phyloP scores from a whole-genome alignment of 2,888 invertebrate genomes.

The Podotricha telesiphe region DNA sequence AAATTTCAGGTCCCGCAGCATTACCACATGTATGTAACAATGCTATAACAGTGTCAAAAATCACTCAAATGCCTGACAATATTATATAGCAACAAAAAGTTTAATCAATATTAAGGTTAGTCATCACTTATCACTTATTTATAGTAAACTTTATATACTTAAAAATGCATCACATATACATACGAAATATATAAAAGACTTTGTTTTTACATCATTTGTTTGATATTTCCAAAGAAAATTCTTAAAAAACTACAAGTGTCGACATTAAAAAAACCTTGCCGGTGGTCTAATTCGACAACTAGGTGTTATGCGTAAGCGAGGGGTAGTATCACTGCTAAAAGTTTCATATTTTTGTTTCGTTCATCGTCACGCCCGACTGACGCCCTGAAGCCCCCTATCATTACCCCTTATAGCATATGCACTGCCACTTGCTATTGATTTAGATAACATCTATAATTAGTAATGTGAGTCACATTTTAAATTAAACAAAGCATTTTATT shows the following conservation, averaged over 20 bases:
- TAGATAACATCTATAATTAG: neutral
- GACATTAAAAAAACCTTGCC: neutral
- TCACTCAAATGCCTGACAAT: constrained; percentile 43
- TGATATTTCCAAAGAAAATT: neutral
- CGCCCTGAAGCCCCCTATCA: too few species aligned
- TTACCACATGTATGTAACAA: neutral
- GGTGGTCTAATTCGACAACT: constrained; percentile 45
- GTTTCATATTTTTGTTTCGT: constrained; percentile 43
- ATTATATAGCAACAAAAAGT: constrained; percentile 46
- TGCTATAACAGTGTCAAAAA: neutral
- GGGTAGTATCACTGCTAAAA: constrained; percentile 55
- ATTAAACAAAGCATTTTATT: neutral
- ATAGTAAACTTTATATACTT: neutral
- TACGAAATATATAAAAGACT: too few species aligned
- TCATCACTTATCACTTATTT: constrained; percentile 11
- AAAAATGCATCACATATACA: neutral
- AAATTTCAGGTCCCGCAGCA: neutral
- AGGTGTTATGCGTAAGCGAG: constrained; percentile 45
- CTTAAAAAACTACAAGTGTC: neutral
- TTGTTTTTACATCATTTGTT: neutral
- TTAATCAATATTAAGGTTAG: constrained; percentile 47
- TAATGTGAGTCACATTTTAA: neutral
- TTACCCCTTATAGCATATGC: constrained; percentile 50
- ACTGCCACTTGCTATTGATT: constrained; percentile 3
- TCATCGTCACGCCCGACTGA: constrained; percentile 60